A percentile compares a stretch with the other conserved stretches of the same genome.
phyloP scores from a whole-genome alignment of 2,797 vertebrate genomes.

The Cercopithecus hamlyni region DNA sequence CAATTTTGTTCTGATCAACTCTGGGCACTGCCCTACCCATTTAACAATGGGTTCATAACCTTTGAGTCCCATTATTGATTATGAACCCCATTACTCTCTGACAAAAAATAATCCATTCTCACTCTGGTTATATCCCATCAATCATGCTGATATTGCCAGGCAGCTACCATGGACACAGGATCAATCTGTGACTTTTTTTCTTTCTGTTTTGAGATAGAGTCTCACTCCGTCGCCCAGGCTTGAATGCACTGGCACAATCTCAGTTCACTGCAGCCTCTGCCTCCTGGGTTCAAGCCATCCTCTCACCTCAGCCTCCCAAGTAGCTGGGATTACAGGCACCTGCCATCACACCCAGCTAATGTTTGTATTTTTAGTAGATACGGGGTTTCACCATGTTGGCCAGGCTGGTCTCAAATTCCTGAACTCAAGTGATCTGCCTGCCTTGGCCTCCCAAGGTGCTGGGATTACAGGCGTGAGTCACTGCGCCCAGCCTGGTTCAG shows the following conservation, averaged over 20 bases:
- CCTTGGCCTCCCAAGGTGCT: background rate
- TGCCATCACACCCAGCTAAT: background rate
- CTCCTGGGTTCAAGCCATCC: background rate
- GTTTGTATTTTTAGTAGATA: background rate
- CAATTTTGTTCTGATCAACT: background rate
- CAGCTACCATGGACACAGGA: background rate
- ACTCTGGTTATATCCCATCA: background rate
- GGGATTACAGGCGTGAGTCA: background rate
- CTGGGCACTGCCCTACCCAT: background rate
- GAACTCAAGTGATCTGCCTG: background rate
- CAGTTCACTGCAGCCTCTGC: background rate
- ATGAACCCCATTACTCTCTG: background rate
- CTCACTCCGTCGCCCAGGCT: background rate
- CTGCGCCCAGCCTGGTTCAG: background rate
- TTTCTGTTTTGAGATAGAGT: background rate
- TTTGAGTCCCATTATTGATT: background rate
- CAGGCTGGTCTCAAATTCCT: background rate
- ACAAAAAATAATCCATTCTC: background rate
- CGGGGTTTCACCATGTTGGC: background rate
- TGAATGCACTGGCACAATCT: background rate
- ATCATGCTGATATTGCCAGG: background rate
- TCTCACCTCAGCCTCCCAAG: background rate
- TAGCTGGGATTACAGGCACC: background rate
- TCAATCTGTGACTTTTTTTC: background rate
- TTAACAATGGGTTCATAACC: background rate